Base-by-base conservation (phyloP, 64 coral and sea anemone species). In the Actinia tenebrosa region DNA sequence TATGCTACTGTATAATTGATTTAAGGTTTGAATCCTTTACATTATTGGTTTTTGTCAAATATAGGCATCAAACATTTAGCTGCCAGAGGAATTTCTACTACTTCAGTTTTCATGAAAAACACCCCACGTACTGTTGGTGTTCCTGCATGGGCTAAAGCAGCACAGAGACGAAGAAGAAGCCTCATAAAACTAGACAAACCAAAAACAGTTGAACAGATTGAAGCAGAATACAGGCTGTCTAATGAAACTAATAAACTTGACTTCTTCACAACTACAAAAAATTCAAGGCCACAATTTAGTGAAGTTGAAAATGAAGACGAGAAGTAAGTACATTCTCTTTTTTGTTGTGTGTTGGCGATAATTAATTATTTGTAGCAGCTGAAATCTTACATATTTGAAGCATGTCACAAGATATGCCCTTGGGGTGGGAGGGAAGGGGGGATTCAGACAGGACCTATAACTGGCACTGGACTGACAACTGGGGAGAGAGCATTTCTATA, bases 111-210 rank as follows among this genome's bases (percentile, higher is more conserved):
- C 20, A 45, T 72, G 17, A 98, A 93, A 88, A 98, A 86, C 45
- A 91, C 86, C 15, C 96, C 96, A 7, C 87, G 89, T 82, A 98
- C 96, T 16, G 93, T 98, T n/a, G 96, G 96, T 1, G 85, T 98
- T 15, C 96, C 96, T 19, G 96, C 96, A 2, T 98, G 96, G 96
- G 96, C 96, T 3, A 99, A 95, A 79, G 97, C 97, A 47, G 97
- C 90, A 26, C 84, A 89, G 18, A 90, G 93, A 56, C 81, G 93
- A 25, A 87, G 79, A 44, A 89, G 89, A 16, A 91, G 88, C 81
- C 77, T 95, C 7, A 60, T 88, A 60, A 90, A 85, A 64, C 84
- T 99, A 16, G 89, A 99, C 22, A 99, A 95, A 89, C 88, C 93
- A 54, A 99, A 95, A 44, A 91, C 91, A 19, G 77, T 88, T 47